These are phyloP conservation scores for Lymantria dispar DNA, from an alignment of 2,888 invertebrate species.

Conservation along the genomic window DNA sequence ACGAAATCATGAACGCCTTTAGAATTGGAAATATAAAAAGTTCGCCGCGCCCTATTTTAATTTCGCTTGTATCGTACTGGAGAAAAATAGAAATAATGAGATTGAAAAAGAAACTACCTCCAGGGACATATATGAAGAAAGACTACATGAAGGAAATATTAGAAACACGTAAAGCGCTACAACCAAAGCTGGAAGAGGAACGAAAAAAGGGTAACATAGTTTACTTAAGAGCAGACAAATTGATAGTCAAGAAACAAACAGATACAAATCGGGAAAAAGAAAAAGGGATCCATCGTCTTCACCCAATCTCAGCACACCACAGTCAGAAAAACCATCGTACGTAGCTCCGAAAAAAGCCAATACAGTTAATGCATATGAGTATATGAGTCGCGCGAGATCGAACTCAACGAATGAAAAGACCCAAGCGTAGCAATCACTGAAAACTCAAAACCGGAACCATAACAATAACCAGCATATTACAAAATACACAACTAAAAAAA, in stretches of 20 bases:
- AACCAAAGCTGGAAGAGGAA: constrained; percentile 18
- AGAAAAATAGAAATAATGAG: constrained; percentile 11
- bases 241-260: neutral
- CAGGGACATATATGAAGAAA: constrained; percentile 14
- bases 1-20: neutral
- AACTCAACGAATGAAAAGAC: too few species aligned
- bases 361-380: too few species aligned
- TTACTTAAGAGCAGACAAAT: constrained; percentile 12
- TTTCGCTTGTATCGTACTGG: constrained; percentile 13
- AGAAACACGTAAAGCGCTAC: constrained; percentile 15
- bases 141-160: constrained; percentile 18
- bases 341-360: too few species aligned
- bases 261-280: neutral
- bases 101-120: constrained; percentile 8
- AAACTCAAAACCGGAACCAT: neutral
- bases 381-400: too few species aligned
- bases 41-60: constrained; percentile 12
- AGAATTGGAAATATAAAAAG: constrained; percentile 6
- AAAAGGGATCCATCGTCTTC: neutral
- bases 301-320: too few species aligned
- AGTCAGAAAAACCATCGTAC: too few species aligned
- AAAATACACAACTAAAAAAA: neutral
- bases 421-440: too few species aligned
- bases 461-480: neutral
- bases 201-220: constrained; percentile 18